phyloP scores from a whole-genome alignment of 2,113 vertebrate species.

The Pollimyrus isidori region DNA sequence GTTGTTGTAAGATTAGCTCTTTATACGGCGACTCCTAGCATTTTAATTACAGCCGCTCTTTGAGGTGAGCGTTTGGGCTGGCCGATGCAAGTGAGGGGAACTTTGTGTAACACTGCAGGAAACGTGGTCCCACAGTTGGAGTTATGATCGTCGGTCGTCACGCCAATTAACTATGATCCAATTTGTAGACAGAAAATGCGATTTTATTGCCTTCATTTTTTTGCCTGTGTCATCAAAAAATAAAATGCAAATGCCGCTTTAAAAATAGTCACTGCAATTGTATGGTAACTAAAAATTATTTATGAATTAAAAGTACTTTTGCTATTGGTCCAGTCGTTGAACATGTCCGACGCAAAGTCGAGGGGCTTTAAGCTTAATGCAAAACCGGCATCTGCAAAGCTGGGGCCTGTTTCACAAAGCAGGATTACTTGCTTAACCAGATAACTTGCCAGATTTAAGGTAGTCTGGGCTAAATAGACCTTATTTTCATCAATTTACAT shows the following conservation, averaged over 20 bases:
- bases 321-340: not conserved
- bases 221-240: not conserved
- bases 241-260: not conserved
- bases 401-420: too few relatives aligned
- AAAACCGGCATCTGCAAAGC: not conserved
- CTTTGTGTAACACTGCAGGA: not conserved
- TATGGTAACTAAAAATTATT: not conserved
- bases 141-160: not conserved
- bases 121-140: not conserved
- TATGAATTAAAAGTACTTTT: not conserved
- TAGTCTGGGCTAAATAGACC: too few relatives aligned
- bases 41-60: not conserved
- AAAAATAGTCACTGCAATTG: not conserved
- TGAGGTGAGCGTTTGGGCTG: not conserved
- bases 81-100: not conserved
- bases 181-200: not conserved
- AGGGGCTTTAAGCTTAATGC: not conserved
- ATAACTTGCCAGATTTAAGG: too few relatives aligned
- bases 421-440: too few relatives aligned
- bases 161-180: not conserved
- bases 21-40: not conserved
- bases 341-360: not conserved
- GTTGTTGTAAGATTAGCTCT: conserved; percentile 1
- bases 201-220: not conserved
- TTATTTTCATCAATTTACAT: too few relatives aligned